Conservation (phyloP, 1,140 invertebrate genomes). For the Dinothrombium tinctorium region DNA sequence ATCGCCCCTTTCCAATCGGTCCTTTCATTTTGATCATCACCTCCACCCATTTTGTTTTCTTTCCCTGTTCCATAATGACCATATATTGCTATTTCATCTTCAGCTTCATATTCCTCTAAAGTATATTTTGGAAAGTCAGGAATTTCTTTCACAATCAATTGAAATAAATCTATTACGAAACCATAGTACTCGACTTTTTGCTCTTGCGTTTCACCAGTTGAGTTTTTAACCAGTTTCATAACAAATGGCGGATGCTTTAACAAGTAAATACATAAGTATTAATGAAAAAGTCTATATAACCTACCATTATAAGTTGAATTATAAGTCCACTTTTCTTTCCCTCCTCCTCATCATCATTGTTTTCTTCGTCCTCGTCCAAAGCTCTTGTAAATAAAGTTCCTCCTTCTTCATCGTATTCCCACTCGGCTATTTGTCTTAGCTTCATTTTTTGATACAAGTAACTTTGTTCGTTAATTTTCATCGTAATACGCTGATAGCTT, state of each 20-base stretch:
- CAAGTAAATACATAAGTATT: not conserved
- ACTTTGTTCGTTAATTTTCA: no score
- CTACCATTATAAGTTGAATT: not conserved
- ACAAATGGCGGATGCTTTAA: not conserved
- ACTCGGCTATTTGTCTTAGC: no score
- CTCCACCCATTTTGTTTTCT: not conserved
- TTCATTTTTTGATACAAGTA: no score
- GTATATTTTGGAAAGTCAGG: not conserved
- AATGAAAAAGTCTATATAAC: not conserved
- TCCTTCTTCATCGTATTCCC: not conserved
- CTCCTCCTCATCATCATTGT: not conserved
- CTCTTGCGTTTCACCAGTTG: not conserved
- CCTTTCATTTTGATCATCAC: not conserved
- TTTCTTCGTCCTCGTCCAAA: not conserved
- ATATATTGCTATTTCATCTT: not conserved
- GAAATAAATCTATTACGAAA: conserved; percentile 1
- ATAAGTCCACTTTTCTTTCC: not conserved
- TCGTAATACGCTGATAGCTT: no score
- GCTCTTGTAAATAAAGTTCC: not conserved
- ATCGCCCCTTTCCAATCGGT: not conserved
- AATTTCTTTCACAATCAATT: not conserved
- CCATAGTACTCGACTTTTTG: conserved; percentile 1
- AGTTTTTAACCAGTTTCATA: not conserved
- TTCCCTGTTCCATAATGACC: not conserved
- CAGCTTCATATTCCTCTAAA: not conserved